Percentiles rank a stretch among this genome's conserved stretches.
Evolutionary conservation across 1,140 invertebrate genomes (phyloP).

Genomic region (Drosophila miranda): DNA sequence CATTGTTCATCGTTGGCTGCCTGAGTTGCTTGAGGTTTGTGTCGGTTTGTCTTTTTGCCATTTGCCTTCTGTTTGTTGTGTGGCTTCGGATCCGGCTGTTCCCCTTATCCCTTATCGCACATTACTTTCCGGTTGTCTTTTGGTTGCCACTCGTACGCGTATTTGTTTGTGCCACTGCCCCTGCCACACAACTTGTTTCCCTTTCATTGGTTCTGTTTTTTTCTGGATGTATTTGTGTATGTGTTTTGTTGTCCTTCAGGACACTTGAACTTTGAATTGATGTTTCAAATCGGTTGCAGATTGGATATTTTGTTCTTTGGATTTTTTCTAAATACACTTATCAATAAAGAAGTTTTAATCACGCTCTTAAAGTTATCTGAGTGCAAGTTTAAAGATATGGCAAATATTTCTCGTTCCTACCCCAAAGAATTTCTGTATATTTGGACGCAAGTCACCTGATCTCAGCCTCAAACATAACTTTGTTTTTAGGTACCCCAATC

Average conservation of each 20-base stretch:
- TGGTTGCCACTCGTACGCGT: conserved; percentile 50
- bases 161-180: conserved; percentile 52
- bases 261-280: conserved; percentile 46
- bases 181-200: conserved; percentile 47
- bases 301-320: conserved; percentile 18
- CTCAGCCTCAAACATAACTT: conserved; percentile 38
- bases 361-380: no score
- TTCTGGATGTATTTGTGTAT: conserved; percentile 12
- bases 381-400: no score
- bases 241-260: conserved; percentile 27
- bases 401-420: neutral
- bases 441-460: conserved; percentile 29
- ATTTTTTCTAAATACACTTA: no score
- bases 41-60: conserved; percentile 41
- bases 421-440: conserved; percentile 16
- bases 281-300: conserved; percentile 35
- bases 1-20: conserved; percentile 24
- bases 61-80: conserved; percentile 47
- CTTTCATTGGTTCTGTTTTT: conserved; percentile 43
- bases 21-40: conserved; percentile 37
- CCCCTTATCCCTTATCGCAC: conserved; percentile 37
- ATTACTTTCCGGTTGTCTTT: conserved; percentile 57
- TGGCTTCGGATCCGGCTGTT: neutral
- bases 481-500: conserved; percentile 46
- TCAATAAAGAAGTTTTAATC: no score